Percentiles rank a stretch among this genome's conserved stretches.
These are phyloP conservation scores for Peromyscus nudipes DNA, from an alignment of 2,797 vertebrate species.

Conservation along the genomic window DNA sequence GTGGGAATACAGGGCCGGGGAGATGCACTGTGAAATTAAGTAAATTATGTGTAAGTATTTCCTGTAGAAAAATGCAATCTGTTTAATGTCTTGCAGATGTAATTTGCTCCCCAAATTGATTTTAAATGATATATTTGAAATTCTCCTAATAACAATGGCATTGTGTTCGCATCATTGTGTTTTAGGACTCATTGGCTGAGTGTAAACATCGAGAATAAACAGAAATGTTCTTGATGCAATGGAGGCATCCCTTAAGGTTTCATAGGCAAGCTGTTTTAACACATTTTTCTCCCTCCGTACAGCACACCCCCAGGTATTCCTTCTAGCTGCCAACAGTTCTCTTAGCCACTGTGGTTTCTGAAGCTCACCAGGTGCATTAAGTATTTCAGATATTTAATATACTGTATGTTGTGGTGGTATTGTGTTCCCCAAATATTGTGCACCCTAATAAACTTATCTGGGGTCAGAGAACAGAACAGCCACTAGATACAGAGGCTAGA, in stretches of 20 bases:
- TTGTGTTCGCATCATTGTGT: constrained; percentile 41
- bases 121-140: constrained; percentile 65
- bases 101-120: constrained; percentile 37
- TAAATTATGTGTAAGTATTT: constrained; percentile 2
- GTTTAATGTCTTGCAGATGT: constrained; percentile 48
- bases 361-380: background rate
- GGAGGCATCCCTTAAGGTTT: constrained; percentile 43
- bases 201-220: constrained; percentile 51
- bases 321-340: background rate
- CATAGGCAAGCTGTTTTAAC: background rate
- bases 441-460: too few species aligned
- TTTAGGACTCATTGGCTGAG: constrained; percentile 64
- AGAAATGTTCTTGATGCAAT: constrained; percentile 19
- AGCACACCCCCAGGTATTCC: background rate
- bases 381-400: background rate
- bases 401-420: background rate
- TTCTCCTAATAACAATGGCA: constrained; percentile 51
- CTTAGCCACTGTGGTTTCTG: background rate
- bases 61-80: constrained; percentile 46
- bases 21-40: constrained; percentile 20
- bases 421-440: too few species aligned
- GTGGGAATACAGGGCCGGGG: background rate
- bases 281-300: background rate
- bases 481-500: too few species aligned
- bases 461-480: too few species aligned